Percentiles rank a stretch among this genome's conserved stretches.
phyloP scores from a whole-genome alignment of 2,888 invertebrate genomes.

The Pantelozetes paolii region DNA sequence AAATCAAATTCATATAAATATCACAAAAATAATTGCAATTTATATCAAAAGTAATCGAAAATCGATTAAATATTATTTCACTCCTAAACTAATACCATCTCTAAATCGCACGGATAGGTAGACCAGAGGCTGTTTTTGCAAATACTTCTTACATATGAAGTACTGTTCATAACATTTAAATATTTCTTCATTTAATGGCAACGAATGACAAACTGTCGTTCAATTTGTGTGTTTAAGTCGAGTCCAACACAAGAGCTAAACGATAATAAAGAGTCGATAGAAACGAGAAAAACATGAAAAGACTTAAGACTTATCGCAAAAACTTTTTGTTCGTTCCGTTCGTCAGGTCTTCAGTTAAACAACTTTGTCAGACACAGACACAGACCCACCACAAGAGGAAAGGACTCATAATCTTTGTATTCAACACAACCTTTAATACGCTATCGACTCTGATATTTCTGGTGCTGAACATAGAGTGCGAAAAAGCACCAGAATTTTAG shows the following conservation, averaged over 20 bases:
- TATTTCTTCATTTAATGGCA: background rate
- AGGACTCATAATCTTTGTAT: background rate
- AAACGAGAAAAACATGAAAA: background rate
- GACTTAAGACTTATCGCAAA: background rate
- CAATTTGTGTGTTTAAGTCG: conserved; percentile 2
- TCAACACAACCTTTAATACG: background rate
- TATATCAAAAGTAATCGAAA: background rate
- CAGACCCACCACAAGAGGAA: conserved; percentile 9
- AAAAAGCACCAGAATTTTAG: background rate
- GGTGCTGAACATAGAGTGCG: background rate
- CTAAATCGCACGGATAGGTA: background rate
- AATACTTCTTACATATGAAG: background rate
- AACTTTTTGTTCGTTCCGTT: conserved; percentile 5
- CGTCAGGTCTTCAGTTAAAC: background rate
- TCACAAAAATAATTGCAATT: background rate
- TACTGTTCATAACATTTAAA: conserved; percentile 18
- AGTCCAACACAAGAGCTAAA: conserved; percentile 23
- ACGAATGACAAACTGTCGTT: background rate
- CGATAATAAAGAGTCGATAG: background rate
- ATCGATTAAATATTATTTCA: conserved; percentile 9
- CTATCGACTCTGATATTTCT: no score
- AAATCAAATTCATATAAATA: background rate
- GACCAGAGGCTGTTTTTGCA: conserved; percentile 12
- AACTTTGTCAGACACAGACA: conserved; percentile 15
- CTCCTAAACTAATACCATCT: conserved; percentile 5